Evolutionary conservation across 2,797 vertebrate species (phyloP).

Genomic region (Pteronotus mesoamericanus): DNA sequence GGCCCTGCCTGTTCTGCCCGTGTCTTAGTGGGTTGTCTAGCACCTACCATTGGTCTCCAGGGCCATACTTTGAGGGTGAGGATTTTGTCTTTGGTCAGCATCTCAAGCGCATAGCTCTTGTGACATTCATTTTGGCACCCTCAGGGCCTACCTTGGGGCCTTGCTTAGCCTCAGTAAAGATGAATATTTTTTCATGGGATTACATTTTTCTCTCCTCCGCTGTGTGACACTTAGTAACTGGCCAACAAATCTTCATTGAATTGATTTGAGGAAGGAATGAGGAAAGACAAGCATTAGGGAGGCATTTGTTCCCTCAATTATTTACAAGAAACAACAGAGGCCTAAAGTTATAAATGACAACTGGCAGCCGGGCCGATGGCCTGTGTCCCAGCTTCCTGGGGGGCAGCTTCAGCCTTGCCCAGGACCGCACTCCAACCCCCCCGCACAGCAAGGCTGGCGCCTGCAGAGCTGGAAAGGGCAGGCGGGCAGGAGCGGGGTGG

Average conservation of each 20-base stretch:
- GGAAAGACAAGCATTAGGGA: slow-evolving; percentile 26
- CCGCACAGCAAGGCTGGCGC: not conserved
- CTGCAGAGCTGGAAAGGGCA: not conserved
- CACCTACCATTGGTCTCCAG: not conserved
- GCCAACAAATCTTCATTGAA: slow-evolving; percentile 37
- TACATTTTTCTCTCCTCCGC: not conserved
- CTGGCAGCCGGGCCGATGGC: not conserved
- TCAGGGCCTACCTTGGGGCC: not conserved
- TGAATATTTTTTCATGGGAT: slow-evolving; percentile 1
- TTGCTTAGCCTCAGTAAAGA: not conserved
- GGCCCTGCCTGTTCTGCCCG: not conserved
- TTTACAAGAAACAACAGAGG: slow-evolving; percentile 19
- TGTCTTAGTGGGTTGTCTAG: not conserved
- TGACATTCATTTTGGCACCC: not conserved
- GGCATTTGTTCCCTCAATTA: slow-evolving; percentile 38
- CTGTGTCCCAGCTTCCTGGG: slow-evolving; percentile 12
- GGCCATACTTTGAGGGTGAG: not conserved
- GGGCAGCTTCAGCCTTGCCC: not conserved
- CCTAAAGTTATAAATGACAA: slow-evolving; percentile 50
- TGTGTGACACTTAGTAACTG: not conserved
- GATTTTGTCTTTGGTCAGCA: not conserved
- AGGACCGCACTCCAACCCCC: not conserved
- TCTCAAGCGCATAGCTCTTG: not conserved
- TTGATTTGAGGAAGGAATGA: slow-evolving; percentile 20
- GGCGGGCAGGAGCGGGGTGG: not conserved